phyloP scores from a whole-genome alignment of 2,113 vertebrate species.

The Psittacula cyanocephala region DNA sequence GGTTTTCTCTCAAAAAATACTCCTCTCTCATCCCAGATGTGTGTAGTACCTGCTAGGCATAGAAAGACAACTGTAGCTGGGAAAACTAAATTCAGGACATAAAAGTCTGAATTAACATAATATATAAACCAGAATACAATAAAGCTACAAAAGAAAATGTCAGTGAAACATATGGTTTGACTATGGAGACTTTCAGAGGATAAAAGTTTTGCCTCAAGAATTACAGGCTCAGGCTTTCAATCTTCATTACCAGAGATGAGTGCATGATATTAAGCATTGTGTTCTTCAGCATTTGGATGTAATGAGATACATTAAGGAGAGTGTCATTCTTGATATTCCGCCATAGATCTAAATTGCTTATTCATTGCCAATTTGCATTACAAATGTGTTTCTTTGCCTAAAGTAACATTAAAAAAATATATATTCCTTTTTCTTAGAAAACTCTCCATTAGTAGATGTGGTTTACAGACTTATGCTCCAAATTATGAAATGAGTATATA shows the following conservation, averaged over 20 bases:
- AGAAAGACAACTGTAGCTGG: background rate
- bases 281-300: constrained; percentile 39
- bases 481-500: constrained; percentile 20
- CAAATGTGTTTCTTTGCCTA: constrained; percentile 55
- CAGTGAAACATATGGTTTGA: constrained; percentile 21
- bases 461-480: background rate
- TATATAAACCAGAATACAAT: background rate
- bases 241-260: constrained; percentile 28
- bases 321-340: constrained; percentile 46
- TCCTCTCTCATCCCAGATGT: background rate
- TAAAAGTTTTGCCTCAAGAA: constrained; percentile 34
- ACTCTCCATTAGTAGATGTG: background rate
- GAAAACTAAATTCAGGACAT: background rate
- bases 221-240: constrained; percentile 30
- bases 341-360: constrained; percentile 49
- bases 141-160: background rate
- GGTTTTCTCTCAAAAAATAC: constrained; percentile 28
- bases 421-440: background rate
- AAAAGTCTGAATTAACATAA: constrained; percentile 1
- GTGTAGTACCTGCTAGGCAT: background rate
- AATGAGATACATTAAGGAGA: constrained; percentile 57
- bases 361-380: constrained; percentile 45
- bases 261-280: constrained; percentile 44
- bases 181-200: background rate
- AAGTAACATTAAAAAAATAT: constrained; percentile 48